Evolutionary conservation across 2,797 vertebrate genomes (phyloP), one percentile per base, ranked within the genome.

Genomic region (Novumbra hubbsi): DNA sequence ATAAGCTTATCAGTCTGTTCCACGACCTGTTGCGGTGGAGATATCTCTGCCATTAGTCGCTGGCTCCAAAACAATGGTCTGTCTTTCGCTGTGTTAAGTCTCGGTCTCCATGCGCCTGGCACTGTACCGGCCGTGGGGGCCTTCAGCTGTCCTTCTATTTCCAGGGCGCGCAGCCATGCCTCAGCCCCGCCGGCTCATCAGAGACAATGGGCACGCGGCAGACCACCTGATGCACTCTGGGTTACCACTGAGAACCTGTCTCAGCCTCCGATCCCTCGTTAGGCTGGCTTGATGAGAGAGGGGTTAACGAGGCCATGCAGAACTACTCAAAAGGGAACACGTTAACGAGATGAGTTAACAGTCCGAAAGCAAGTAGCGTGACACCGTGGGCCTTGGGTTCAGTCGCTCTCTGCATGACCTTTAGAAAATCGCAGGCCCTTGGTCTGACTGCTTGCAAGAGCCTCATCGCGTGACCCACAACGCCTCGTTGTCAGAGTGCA

Each of bases 121-220:
- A 90, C 81, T 90, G 87, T 89, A 87, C 83, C 83, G 48, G 84
- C 89, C 92, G 95, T 86, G 88, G 94, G 94, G 94, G 94, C 92
- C 87, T 93, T 94, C 96, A 97, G 94, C 96, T 97, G 96, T 92
- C 88, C 80, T 84, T 93, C 96, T 98, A 98, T 97, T 95, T 96
- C 91, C 93, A 94, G 94, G 86, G 89, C 84, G 78, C 87, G 88
- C 88, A 91, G 89, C 91, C 94, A 95, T 95, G 91, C 94, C 93
- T 94, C 91, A 83, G 84, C 93, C 93, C 91, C 94, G 94, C 93
- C 93, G 92, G 93, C 90, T 90, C 90, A 92, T 93, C 93, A 93
- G 92, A 96, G 93, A 97, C 95, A 97, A 92, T 91, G 81, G 86
- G 80, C 87, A 78, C 84, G 86, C 88, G 81, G 87, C 88, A 92